A percentile compares a stretch with the other conserved stretches of the same genome.
Conservation (phyloP, 2,888 invertebrate species). For the Megastigmus dorsalis region DNA sequence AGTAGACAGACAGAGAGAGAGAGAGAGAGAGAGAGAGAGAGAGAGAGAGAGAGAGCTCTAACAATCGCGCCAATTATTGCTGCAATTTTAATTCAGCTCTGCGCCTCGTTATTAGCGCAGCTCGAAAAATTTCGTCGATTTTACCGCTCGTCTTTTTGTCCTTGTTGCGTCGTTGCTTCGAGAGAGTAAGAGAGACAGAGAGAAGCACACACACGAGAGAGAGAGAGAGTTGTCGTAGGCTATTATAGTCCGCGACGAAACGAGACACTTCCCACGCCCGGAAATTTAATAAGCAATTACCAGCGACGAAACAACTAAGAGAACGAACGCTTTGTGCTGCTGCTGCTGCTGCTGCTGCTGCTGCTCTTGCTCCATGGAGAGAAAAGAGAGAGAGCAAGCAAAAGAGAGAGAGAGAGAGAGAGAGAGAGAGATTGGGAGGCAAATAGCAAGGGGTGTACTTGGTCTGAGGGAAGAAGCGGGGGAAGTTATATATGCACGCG, state of each 20-base stretch:
- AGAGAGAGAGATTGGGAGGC: not conserved
- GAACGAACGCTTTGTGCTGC: too few species aligned
- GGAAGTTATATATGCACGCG: not conserved
- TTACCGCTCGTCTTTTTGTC: not conserved
- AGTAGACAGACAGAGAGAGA: too few species aligned
- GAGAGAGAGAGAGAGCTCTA: not conserved
- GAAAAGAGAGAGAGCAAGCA: not conserved
- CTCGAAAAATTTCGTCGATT: slow-evolving; percentile 6
- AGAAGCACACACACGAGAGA: too few species aligned
- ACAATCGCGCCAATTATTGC: slow-evolving; percentile 47
- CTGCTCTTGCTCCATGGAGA: too few species aligned
- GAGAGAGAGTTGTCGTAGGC: too few species aligned
- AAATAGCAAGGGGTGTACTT: slow-evolving; percentile 9
- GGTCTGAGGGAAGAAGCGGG: too few species aligned
- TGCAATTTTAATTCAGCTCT: slow-evolving; percentile 32
- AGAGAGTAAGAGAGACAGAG: too few species aligned
- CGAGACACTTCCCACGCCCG: slow-evolving; percentile 59
- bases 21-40: too few species aligned
- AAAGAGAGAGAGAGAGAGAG: not conserved
- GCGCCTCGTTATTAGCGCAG: not conserved
- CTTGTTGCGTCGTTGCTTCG: too few species aligned
- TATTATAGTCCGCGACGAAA: too few species aligned
- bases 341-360: too few species aligned
- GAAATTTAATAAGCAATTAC: slow-evolving; percentile 72
- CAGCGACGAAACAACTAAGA: slow-evolving; percentile 68